These are phyloP conservation scores for Suncus etruscus DNA, from an alignment of 2,113 vertebrate genomes.

Conservation along the genomic window DNA sequence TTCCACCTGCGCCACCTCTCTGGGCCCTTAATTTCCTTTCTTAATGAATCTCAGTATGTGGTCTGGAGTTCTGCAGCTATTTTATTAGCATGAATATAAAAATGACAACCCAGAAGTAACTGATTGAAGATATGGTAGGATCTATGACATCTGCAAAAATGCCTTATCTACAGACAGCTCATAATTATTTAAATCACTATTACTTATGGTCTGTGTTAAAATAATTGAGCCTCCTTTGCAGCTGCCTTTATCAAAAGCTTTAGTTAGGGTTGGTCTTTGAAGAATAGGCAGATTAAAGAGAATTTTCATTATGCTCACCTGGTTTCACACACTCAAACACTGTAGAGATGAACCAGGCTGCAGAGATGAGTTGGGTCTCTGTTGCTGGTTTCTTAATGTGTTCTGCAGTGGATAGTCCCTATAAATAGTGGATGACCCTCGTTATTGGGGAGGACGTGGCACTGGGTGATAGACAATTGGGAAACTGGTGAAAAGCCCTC, in stretches of 20 bases:
- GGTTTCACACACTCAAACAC: neutral
- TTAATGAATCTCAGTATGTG: neutral
- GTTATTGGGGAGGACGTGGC: neutral
- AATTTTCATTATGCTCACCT: constrained; percentile 6
- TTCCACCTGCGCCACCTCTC: too few species aligned
- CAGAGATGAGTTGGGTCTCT: neutral
- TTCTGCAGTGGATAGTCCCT: neutral
- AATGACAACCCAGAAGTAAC: neutral
- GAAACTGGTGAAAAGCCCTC: neutral
- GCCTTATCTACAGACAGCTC: neutral
- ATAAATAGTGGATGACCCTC: neutral
- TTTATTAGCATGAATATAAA: neutral
- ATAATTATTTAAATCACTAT: neutral
- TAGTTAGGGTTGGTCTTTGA: neutral
- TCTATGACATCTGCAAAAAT: neutral
- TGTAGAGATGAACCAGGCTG: neutral
- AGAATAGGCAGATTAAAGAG: neutral
- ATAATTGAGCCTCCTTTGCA: neutral
- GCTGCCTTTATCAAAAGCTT: neutral
- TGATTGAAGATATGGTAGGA: neutral
- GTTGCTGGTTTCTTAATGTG: neutral
- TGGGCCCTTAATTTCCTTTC: neutral
- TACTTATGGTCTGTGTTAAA: neutral
- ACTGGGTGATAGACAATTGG: neutral
- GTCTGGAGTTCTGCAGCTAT: neutral